Evolutionary conservation across 2,888 invertebrate species (phyloP).

Genomic region (Zootermopsis nevadensis): DNA sequence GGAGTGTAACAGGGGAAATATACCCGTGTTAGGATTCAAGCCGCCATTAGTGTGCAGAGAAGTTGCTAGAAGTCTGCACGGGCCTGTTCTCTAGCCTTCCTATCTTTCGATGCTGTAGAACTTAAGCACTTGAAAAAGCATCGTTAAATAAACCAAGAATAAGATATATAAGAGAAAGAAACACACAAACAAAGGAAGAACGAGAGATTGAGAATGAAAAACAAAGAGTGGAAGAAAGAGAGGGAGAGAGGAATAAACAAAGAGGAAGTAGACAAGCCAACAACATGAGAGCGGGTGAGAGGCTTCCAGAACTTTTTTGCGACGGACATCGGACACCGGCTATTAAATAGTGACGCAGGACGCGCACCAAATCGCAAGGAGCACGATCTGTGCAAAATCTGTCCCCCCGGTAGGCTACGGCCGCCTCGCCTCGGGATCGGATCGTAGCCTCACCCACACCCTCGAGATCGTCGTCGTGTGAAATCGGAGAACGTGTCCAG

Average conservation of each 20-base stretch:
- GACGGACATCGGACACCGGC: neutral
- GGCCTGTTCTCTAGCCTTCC: too few species aligned
- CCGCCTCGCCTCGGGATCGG: too few species aligned
- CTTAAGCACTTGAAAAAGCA: too few species aligned
- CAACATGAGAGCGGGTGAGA: too few species aligned
- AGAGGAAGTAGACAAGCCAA: neutral
- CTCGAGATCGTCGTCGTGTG: conserved; percentile 24
- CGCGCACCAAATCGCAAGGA: conserved; percentile 19
- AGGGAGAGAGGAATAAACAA: neutral
- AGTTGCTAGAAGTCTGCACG: too few species aligned
- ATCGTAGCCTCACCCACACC: conserved; percentile 28
- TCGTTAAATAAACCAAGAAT: neutral
- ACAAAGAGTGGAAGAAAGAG: neutral
- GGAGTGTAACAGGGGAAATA: too few species aligned
- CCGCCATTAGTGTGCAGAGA: too few species aligned
- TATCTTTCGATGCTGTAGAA: too few species aligned
- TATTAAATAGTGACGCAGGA: neutral
- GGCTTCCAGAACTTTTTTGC: neutral
- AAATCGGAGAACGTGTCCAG: conserved; percentile 30
- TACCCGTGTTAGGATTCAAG: too few species aligned
- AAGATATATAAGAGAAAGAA: neutral
- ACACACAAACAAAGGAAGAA: neutral
- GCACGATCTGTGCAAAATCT: conserved; percentile 24
- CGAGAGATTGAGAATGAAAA: neutral
- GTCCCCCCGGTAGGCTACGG: too few species aligned